phyloP scores from a whole-genome alignment of 1,140 invertebrate species.

The Diprion similis region DNA sequence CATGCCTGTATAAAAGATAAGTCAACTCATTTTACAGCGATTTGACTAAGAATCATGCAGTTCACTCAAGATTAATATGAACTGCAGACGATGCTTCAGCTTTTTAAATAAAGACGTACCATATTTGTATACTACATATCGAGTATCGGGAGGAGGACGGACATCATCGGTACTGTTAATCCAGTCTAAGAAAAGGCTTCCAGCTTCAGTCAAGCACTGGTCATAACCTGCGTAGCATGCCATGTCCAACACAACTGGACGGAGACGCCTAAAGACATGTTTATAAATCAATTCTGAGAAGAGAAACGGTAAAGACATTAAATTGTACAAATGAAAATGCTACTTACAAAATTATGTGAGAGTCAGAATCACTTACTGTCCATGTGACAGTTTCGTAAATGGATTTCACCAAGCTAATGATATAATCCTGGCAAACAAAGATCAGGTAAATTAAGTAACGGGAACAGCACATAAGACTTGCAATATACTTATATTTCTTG shows the following conservation, averaged over 20 bases:
- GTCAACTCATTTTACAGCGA: not conserved
- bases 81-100: no score
- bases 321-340: conserved; percentile 19
- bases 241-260: conserved; percentile 65
- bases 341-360: conserved; percentile 67
- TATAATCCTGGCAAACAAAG: conserved; percentile 53
- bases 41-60: conserved; percentile 15
- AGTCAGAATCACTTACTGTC: conserved; percentile 60
- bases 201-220: conserved; percentile 66
- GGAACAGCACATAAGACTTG: not conserved
- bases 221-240: conserved; percentile 67
- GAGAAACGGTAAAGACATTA: conserved; percentile 11
- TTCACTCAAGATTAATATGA: no score
- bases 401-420: conserved; percentile 59
- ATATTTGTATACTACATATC: conserved; percentile 72
- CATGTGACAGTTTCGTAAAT: conserved; percentile 66
- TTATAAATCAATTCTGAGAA: conserved; percentile 31
- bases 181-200: conserved; percentile 67
- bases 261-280: conserved; percentile 59
- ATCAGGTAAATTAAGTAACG: no score
- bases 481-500: conserved; percentile 14
- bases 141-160: conserved; percentile 71
- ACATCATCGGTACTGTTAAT: conserved; percentile 55
- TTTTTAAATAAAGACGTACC: conserved; percentile 58
- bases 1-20: conserved; percentile 53